Conservation (phyloP, 2,113 vertebrate species). For the Leptobrachium ailaonicum region DNA sequence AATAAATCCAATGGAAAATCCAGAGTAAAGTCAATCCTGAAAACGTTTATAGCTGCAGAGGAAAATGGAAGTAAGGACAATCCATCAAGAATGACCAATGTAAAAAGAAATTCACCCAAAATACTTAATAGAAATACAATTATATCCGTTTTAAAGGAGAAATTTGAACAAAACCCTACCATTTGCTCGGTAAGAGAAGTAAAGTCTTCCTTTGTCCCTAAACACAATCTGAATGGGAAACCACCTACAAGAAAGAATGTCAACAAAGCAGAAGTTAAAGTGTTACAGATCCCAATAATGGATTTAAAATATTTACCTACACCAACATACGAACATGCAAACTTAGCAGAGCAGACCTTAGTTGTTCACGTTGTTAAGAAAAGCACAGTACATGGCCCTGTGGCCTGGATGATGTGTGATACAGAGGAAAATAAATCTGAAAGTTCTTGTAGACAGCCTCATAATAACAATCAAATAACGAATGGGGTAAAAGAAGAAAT, state of each 20-base stretch:
- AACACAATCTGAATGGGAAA: constrained; percentile 51
- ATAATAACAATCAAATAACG: background rate
- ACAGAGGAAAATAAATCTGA: constrained; percentile 15
- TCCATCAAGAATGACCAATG: constrained; percentile 29
- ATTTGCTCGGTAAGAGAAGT: constrained; percentile 59
- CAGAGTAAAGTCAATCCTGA: constrained; percentile 77
- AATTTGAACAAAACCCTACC: constrained; percentile 71
- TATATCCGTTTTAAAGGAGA: constrained; percentile 72
- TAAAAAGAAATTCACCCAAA: constrained; percentile 52
- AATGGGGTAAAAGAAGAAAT: background rate
- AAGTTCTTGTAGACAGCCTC: background rate
- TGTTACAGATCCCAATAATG: constrained; percentile 50
- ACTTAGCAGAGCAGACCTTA: constrained; percentile 54
- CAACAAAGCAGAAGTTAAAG: constrained; percentile 57
- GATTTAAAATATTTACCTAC: constrained; percentile 55
- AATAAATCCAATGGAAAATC: constrained; percentile 53
- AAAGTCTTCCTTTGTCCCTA: constrained; percentile 44
- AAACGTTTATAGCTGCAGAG: constrained; percentile 75
- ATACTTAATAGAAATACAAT: constrained; percentile 60
- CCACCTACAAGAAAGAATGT: constrained; percentile 46
- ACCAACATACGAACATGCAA: constrained; percentile 57
- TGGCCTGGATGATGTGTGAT: constrained; percentile 59
- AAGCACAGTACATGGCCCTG: constrained; percentile 33
- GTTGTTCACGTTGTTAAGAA: constrained; percentile 60
- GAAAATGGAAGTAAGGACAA: constrained; percentile 66